These are phyloP conservation scores for Phallusia fumigata DNA, from an alignment of 23 tunicate genomes.

Conservation along the genomic window DNA sequence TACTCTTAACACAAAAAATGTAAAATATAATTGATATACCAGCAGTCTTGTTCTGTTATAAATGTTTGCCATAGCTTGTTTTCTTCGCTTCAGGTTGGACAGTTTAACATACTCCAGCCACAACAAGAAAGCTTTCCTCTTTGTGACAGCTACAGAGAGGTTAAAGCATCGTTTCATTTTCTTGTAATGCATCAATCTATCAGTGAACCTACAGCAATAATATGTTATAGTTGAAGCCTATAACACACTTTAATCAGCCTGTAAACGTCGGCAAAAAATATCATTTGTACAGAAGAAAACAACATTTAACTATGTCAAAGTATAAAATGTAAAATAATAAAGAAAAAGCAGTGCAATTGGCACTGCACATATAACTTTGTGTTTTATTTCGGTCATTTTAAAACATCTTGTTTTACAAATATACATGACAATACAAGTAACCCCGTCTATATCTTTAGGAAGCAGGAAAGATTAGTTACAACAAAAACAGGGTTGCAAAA, in stretches of 20 bases:
- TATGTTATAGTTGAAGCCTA: too few species aligned
- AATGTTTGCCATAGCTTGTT: constrained; percentile 41
- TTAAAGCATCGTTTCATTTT: not conserved
- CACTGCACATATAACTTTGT: too few species aligned
- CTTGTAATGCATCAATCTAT: not conserved
- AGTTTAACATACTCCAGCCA: constrained; percentile 47
- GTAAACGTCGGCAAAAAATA: too few species aligned
- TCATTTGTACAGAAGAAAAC: too few species aligned
- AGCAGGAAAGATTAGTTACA: too few species aligned
- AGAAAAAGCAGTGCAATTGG: too few species aligned
- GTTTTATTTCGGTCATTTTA: too few species aligned
- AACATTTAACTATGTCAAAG: too few species aligned
- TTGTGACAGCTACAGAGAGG: constrained; percentile 13
- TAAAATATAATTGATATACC: constrained; percentile 23
- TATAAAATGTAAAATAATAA: too few species aligned
- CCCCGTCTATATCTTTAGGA: not conserved
- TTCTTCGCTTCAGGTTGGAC: constrained; percentile 6
- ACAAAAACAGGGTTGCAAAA: too few species aligned
- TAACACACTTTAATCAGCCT: too few species aligned
- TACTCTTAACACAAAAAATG: not conserved
- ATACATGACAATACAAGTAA: not conserved
- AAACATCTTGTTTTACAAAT: too few species aligned
- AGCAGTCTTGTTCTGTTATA: constrained; percentile 28
- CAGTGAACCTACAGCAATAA: not conserved
- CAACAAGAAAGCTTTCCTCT: constrained; percentile 31